Percentiles rank a stretch among this genome's conserved stretches.
phyloP scores from a whole-genome alignment of 2,797 vertebrate genomes.

The Sitta carolinensis region DNA sequence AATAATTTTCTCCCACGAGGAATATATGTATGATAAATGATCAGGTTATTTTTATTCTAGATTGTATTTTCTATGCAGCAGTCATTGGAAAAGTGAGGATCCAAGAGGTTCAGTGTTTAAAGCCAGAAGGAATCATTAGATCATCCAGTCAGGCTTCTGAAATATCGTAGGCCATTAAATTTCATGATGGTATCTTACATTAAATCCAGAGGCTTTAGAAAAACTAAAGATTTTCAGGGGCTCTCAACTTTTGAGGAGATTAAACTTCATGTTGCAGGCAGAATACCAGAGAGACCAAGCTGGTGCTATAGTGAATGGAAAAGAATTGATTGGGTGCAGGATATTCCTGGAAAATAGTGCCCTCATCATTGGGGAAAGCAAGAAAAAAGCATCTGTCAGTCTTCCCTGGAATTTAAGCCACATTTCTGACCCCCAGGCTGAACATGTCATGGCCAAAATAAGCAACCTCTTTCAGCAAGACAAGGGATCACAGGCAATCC shows the following conservation, averaged over 20 bases:
- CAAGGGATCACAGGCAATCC: not conserved
- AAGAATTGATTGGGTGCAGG: not conserved
- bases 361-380: not conserved
- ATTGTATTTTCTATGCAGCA: not conserved
- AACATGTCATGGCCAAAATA: not conserved
- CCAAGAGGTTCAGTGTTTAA: not conserved
- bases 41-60: not conserved
- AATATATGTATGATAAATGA: not conserved
- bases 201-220: constrained; percentile 24
- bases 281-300: constrained; percentile 9
- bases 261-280: not conserved
- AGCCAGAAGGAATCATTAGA: constrained; percentile 14
- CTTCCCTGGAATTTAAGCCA: not conserved
- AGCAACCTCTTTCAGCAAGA: not conserved
- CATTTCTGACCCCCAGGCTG: not conserved
- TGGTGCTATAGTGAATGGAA: rapidly evolving
- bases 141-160: not conserved
- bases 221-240: not conserved
- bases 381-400: not conserved
- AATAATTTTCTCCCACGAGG: not conserved
- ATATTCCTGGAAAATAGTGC: not conserved
- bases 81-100: not conserved
- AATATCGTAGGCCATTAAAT: constrained; percentile 12
- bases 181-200: constrained; percentile 10
- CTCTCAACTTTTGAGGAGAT: not conserved